Conservation (phyloP, 2,888 invertebrate genomes). For the Leptura quadrifasciata region DNA sequence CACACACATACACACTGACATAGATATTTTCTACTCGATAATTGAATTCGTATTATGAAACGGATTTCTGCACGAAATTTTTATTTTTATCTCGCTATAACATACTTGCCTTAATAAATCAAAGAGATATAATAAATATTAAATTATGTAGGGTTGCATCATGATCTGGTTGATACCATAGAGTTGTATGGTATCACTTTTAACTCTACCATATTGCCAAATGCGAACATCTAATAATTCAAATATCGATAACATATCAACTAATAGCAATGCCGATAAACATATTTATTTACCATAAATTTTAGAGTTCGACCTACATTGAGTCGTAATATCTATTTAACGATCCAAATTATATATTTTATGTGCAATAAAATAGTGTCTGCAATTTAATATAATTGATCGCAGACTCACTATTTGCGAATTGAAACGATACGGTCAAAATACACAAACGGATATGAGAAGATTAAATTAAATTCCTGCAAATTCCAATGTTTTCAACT, state of each 20-base stretch:
- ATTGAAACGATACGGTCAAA: neutral
- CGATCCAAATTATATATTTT: conserved; percentile 32
- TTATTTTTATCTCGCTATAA: too few species aligned
- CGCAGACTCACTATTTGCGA: conserved; percentile 2
- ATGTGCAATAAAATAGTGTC: conserved; percentile 24
- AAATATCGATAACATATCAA: conserved; percentile 24
- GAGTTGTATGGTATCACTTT: neutral
- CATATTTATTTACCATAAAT: conserved; percentile 20
- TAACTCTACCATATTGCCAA: neutral
- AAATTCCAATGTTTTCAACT: neutral
- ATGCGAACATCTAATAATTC: neutral
- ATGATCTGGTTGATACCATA: too few species aligned
- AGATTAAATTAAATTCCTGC: neutral
- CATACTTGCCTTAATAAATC: too few species aligned
- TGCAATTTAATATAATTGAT: neutral
- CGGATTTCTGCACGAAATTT: too few species aligned
- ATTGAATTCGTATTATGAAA: too few species aligned
- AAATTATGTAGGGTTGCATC: too few species aligned
- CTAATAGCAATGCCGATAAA: conserved; percentile 26
- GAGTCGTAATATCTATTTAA: conserved; percentile 31
- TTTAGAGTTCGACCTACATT: conserved; percentile 31
- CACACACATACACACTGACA: too few species aligned
- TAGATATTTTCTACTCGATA: too few species aligned
- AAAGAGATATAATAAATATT: too few species aligned
- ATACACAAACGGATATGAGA: neutral